Base-by-base conservation (phyloP, 35 echinoderm and acorn worm species). In the Stichopus chloronotus region DNA sequence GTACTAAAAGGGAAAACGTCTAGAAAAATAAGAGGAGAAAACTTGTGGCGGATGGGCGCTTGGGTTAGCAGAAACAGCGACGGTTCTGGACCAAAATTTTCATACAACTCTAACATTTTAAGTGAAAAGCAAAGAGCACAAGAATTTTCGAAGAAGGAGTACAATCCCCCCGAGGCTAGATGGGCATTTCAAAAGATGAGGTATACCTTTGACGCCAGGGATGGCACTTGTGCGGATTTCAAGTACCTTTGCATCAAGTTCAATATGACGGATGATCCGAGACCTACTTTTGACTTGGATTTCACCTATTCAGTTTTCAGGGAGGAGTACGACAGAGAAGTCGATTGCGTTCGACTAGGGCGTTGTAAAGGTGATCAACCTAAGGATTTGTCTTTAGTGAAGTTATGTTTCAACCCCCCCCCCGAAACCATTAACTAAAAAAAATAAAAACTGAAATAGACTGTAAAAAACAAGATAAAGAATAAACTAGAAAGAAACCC, bases 1-100 rank as follows among this genome's bases (percentile, higher is more conserved):
- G 11, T 88, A 13, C 11, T 5, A 19, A 88, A 88, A 63, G 20
- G 23, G 4, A 17, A 53, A 24, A 88, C 86, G 7, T 59, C 55
- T 13, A 11, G 86, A 5, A 60, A 23, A 57, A 25, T 88, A 43
- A 22, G 23, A n/a, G 97, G 97, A 12, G 79, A 77, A 55, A 91
- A 96, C 43, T 60, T 98, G 7, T 98, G 97, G 97, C 69, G 83
- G 25, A 25, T 98, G 17, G 79, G 81, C 22, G 78, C 92, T 9
- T 98, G 71, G 89, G 95, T 93, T 19, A 98, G 97, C 78, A 61
- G 78, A 14, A 98, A 93, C 71, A 76, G 23, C 3, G 91, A 98
- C 91, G 97, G 97, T 17, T 58, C 84, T 55, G 96, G 94, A 59
- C 13, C 54, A 25, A 55, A 74, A 22, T 98, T 78, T 59, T 87